Evolutionary conservation across 1,140 invertebrate species (phyloP).

Genomic region (Maniola jurtina): DNA sequence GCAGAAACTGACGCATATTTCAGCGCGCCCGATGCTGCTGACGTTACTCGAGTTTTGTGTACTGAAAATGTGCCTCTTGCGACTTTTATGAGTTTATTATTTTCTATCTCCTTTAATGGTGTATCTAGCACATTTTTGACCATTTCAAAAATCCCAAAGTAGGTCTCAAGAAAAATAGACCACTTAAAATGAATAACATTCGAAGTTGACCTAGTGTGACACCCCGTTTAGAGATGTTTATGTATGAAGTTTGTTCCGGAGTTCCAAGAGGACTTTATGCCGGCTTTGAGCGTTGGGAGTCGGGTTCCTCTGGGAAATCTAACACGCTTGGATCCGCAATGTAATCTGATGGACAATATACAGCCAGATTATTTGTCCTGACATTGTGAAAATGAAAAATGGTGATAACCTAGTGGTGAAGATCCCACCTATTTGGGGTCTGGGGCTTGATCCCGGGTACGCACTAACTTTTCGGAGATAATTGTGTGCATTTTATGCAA

Average conservation of each 20-base stretch:
- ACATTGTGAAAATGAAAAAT: neutral
- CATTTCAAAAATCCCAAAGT: neutral
- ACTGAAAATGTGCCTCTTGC: no score
- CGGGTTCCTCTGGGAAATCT: conserved; percentile 29
- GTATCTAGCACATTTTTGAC: neutral
- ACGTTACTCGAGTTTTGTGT: no score
- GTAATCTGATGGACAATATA: conserved; percentile 26
- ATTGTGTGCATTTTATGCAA: no score
- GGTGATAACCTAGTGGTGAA: neutral
- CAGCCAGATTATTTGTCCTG: conserved; percentile 10
- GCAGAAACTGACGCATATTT: no score
- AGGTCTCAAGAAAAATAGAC: conserved; percentile 3
- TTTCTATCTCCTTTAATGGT: neutral
- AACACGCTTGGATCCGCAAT: conserved; percentile 24
- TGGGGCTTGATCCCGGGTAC: no score
- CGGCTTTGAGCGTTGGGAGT: conserved; percentile 16
- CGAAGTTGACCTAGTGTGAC: conserved; percentile 10
- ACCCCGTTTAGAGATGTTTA: conserved; percentile 23
- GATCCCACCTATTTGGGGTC: no score
- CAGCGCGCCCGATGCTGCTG: no score
- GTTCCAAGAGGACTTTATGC: conserved; percentile 19
- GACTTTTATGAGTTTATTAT: no score
- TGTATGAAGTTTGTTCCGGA: conserved; percentile 23
- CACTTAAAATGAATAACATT: conserved; percentile 11
- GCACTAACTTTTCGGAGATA: no score